Evolutionary conservation across 1,140 invertebrate genomes (phyloP), one percentile per base, ranked within the genome.

Genomic region (Musca vetustissima): DNA sequence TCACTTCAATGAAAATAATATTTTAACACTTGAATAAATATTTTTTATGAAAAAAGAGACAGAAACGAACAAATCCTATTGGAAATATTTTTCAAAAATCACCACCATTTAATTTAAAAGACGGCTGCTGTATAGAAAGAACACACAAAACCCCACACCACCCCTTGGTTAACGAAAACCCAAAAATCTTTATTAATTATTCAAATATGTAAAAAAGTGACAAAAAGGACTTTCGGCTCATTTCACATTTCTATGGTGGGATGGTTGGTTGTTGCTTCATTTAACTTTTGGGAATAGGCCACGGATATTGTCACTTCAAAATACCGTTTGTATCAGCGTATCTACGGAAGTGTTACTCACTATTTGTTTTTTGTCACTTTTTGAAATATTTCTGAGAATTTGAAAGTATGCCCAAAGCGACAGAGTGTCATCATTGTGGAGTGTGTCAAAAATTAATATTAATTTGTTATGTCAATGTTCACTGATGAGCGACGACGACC

Each of bases 361-460:
- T n/a, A n/a, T 43, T 43, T 43, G 11, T 43, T 43, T 43, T 43
- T 43, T 43, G 36, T 43, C 36, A 43, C 28, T 9, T 43, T 43
- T 43, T 43, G 36, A 43, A 43, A 43, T 43, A 43, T 43, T 43
- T 43, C 13, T 11, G 36, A 43, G 36, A 11, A 43, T 43, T 43
- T 13, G 4, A 13, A 43, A 43, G 36, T 43, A 43, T 43, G 36
- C 36, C 36, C 36, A 13, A n/a, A 11, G 6, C 36, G 6, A 17
- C 21, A 28, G 75, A 79, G 70, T 79, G 77, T 79, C 77, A 75
- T 28, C 36, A 43, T 55, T 65, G 73, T 68, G 73, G 76, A 78
- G 78, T 80, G 78, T 78, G 75, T 74, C 76, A 76, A 74, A 80
- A 80, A 80, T 80, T 80, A 80, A 80, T 80, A 80, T 78, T 80